phyloP scores from a whole-genome alignment of 2,113 vertebrate genomes.

The Ardeotis arabs region DNA sequence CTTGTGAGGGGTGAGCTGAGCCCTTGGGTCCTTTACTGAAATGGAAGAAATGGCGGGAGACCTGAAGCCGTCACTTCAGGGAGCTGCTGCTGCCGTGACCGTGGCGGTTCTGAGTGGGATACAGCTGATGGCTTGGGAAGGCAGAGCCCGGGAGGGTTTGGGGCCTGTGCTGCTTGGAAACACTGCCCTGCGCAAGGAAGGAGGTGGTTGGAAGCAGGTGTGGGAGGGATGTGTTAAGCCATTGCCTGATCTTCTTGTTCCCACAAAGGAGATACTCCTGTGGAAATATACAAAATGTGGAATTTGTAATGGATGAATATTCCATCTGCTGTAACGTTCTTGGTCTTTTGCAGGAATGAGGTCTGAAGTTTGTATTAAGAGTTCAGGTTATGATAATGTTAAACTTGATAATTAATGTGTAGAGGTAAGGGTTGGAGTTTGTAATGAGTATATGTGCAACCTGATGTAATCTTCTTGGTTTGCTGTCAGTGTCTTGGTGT shows the following conservation, averaged over 20 bases:
- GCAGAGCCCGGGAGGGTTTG: neutral
- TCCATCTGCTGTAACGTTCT: neutral
- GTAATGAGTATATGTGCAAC: neutral
- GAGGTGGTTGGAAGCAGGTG: neutral
- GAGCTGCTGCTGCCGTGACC: neutral
- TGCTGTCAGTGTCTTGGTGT: neutral
- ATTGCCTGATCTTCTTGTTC: neutral
- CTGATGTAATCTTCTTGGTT: neutral
- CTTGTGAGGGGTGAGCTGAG: too few species aligned
- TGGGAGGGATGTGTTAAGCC: too few species aligned
- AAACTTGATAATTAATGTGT: neutral
- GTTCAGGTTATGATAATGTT: neutral
- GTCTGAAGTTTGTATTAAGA: neutral
- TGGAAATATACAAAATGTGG: neutral
- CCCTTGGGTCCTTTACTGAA: accelerated
- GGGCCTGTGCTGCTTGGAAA: neutral
- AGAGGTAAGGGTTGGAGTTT: neutral
- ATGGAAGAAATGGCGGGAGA: neutral
- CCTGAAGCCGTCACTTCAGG: too few species aligned
- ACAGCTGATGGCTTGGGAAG: neutral
- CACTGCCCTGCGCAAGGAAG: neutral
- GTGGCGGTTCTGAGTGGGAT: accelerated
- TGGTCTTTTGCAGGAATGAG: accelerated
- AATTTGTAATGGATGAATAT: neutral
- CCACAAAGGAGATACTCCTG: neutral